Percentiles rank a stretch among this genome's conserved stretches.
Conservation (phyloP, 1,140 invertebrate species). For the Drosophila bocki region DNA sequence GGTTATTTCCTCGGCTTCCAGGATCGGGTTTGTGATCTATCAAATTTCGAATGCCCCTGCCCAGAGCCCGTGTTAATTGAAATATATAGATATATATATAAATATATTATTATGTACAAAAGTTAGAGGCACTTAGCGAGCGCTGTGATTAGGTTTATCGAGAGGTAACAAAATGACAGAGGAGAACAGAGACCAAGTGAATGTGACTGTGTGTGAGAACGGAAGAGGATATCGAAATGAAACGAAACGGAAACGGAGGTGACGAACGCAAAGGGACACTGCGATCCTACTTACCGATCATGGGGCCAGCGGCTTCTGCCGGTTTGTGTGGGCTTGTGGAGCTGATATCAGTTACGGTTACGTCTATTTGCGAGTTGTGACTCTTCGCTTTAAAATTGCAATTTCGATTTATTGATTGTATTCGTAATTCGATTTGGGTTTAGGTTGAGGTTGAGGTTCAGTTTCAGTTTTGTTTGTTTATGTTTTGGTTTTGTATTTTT, state of each 20-base stretch:
- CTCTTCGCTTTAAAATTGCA: slow-evolving; percentile 82
- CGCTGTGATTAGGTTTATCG: slow-evolving; percentile 41
- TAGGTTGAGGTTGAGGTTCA: neutral
- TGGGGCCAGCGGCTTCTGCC: slow-evolving; percentile 41
- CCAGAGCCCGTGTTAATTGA: slow-evolving; percentile 17
- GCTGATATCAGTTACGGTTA: slow-evolving; percentile 69
- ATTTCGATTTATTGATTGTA: slow-evolving; percentile 63
- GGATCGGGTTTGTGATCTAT: slow-evolving; percentile 12
- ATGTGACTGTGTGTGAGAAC: slow-evolving; percentile 31
- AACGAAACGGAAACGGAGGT: slow-evolving; percentile 43
- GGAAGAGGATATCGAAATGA: slow-evolving; percentile 44
- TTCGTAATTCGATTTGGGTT: slow-evolving; percentile 42
- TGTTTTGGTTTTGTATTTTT: slow-evolving; percentile 16
- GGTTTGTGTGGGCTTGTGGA: slow-evolving; percentile 49
- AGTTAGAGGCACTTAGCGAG: slow-evolving; percentile 61
- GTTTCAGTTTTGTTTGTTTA: slow-evolving; percentile 16
- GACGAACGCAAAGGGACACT: slow-evolving; percentile 41
- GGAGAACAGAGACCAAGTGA: slow-evolving; percentile 34
- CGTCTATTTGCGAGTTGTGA: slow-evolving; percentile 75
- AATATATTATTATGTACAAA: slow-evolving; percentile 52
- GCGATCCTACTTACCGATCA: slow-evolving; percentile 59
- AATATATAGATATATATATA: slow-evolving; percentile 26
- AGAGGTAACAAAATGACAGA: slow-evolving; percentile 45
- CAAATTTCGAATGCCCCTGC: slow-evolving; percentile 8
- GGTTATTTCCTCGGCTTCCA: neutral